Percentiles rank a stretch among this genome's conserved stretches.
Conservation (phyloP, 92 coral and sea anemone species). For the Isaurus tuberculatus region DNA sequence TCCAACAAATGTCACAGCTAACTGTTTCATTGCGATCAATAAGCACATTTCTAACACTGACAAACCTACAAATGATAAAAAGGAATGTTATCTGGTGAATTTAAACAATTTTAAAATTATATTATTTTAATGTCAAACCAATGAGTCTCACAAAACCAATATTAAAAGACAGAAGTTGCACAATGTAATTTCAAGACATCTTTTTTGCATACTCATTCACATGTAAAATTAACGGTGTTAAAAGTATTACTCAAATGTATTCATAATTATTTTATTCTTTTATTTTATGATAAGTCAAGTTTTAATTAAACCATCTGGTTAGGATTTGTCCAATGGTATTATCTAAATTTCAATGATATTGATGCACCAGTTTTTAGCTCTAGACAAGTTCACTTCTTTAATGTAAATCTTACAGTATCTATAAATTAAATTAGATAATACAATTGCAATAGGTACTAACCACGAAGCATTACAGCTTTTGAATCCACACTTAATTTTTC, state of each 20-base stretch:
- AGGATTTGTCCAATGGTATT: background rate
- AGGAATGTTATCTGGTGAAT: background rate
- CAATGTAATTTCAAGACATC: too few relatives aligned
- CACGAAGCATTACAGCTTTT: slow-evolving; percentile 88
- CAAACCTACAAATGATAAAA: slow-evolving; percentile 64
- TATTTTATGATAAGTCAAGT: background rate
- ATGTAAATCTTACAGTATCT: background rate
- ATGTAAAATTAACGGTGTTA: too few relatives aligned
- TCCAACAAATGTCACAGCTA: slow-evolving; percentile 75
- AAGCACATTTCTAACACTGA: slow-evolving; percentile 93
- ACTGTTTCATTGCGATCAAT: slow-evolving; percentile 92
- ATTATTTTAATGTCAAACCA: background rate
- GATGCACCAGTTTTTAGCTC: background rate
- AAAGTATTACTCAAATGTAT: too few relatives aligned
- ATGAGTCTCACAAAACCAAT: background rate
- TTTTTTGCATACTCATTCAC: too few relatives aligned
- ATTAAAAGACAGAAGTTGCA: too few relatives aligned
- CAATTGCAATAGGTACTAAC: slow-evolving; percentile 55
- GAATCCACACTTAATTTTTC: slow-evolving; percentile 70
- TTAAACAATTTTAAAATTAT: background rate
- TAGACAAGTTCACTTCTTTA: background rate
- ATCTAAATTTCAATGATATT: background rate
- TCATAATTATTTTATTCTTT: too few relatives aligned
- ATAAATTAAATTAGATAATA: background rate
- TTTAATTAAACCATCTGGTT: background rate